Conservation (phyloP, 2,113 vertebrate species). For the Ictidomys tridecemlineatus region DNA sequence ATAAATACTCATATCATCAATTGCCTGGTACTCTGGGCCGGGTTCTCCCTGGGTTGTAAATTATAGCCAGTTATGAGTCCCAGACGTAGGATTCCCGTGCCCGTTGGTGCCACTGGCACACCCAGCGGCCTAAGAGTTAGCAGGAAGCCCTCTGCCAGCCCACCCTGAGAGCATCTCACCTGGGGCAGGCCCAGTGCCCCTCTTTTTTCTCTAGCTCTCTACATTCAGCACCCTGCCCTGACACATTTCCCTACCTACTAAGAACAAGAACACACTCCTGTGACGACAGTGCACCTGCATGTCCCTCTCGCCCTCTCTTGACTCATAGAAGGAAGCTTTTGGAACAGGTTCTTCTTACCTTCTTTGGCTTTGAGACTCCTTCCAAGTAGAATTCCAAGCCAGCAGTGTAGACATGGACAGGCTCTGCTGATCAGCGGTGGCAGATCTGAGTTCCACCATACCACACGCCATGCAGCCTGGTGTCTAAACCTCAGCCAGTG, state of each 20-base stretch:
- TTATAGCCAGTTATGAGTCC: background rate
- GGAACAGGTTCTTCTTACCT: conserved; percentile 87
- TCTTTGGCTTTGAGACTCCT: conserved; percentile 88
- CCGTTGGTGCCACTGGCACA: no score
- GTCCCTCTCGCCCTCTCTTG: conserved; percentile 71
- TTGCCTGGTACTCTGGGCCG: background rate
- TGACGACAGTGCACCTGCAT: conserved; percentile 50
- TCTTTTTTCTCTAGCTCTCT: background rate
- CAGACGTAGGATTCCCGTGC: background rate
- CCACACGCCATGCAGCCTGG: background rate
- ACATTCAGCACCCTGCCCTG: background rate
- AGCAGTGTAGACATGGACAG: conserved; percentile 67
- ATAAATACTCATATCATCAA: background rate
- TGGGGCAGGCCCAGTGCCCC: background rate
- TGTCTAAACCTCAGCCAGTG: background rate
- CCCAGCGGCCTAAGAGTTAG: background rate
- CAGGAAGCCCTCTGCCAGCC: background rate
- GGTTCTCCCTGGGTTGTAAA: background rate
- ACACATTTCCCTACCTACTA: conserved; percentile 81
- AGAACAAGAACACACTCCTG: conserved; percentile 40
- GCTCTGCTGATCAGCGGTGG: background rate
- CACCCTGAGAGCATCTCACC: background rate
- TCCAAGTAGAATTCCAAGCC: conserved; percentile 85
- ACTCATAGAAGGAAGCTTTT: conserved; percentile 82
- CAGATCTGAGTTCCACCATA: background rate